A percentile compares a stretch with the other conserved stretches of the same genome.
These are phyloP conservation scores for Calidris pugnax DNA, from an alignment of 2,113 vertebrate genomes.

Conservation along the genomic window DNA sequence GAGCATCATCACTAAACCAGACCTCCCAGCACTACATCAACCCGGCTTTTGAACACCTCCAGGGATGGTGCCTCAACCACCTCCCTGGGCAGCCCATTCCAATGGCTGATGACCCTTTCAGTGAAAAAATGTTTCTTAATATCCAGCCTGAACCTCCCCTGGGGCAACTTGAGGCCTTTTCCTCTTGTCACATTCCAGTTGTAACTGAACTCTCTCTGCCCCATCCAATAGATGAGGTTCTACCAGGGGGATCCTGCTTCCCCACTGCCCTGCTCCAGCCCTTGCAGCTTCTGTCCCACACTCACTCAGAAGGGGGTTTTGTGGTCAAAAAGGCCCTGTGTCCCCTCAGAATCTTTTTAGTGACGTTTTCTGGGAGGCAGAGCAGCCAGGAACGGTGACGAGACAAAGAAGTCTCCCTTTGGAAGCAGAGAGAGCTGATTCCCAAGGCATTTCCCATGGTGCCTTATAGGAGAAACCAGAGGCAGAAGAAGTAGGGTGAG, in stretches of 20 bases:
- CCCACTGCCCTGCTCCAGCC: not conserved
- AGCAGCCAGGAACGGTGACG: not conserved
- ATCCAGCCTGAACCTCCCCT: too few species aligned
- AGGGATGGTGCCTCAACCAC: too few species aligned
- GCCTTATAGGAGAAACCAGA: not conserved
- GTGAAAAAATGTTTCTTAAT: too few species aligned
- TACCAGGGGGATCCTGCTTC: not conserved
- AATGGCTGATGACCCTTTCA: too few species aligned
- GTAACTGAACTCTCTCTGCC: not conserved
- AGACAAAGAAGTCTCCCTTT: not conserved
- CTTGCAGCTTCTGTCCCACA: not conserved
- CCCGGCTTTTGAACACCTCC: too few species aligned
- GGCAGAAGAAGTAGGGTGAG: not conserved
- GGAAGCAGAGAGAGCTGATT: not conserved
- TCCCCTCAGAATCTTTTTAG: not conserved
- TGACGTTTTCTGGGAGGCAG: not conserved
- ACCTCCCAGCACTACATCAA: too few species aligned
- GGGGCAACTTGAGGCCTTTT: too few species aligned
- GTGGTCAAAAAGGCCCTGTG: not conserved
- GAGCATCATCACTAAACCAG: too few species aligned
- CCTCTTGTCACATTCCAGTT: fast-evolving
- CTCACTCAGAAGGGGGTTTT: not conserved
- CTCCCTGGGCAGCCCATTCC: too few species aligned
- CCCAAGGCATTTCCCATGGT: not conserved
- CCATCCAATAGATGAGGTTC: not conserved